phyloP scores from a whole-genome alignment of 1,140 invertebrate genomes.

The Heliconius melpomene region DNA sequence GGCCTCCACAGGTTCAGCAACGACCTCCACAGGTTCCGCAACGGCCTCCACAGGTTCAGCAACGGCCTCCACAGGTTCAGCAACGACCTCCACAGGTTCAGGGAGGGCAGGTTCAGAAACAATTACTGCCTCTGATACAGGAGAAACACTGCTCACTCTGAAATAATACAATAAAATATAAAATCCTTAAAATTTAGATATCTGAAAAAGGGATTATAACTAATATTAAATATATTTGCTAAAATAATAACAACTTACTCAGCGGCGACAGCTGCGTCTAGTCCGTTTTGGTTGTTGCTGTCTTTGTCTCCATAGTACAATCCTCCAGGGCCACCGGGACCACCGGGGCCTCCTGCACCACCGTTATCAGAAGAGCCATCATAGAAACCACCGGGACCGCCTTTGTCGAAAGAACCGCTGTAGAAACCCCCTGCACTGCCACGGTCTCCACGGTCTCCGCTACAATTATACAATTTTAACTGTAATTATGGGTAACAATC shows the following conservation, averaged over 20 bases:
- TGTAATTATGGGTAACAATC: background rate
- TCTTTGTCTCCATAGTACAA: slow-evolving; percentile 40
- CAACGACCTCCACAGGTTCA: background rate
- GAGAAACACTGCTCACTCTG: slow-evolving; percentile 21
- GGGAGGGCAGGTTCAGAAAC: background rate
- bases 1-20: no score
- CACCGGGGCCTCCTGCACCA: slow-evolving; percentile 43
- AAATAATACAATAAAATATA: background rate
- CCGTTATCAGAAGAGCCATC: slow-evolving; percentile 45
- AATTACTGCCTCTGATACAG: slow-evolving; percentile 15
- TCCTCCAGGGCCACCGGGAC: slow-evolving; percentile 34
- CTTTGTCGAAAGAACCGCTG: slow-evolving; percentile 45
- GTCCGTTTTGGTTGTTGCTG: slow-evolving; percentile 20
- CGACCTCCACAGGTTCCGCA: no score
- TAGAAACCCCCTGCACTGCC: slow-evolving; percentile 65
- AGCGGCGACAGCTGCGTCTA: background rate
- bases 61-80: no score
- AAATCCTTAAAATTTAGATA: background rate
- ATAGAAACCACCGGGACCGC: slow-evolving; percentile 62
- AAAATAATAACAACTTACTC: slow-evolving; percentile 8
- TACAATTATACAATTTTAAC: slow-evolving; percentile 23
- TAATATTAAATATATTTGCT: background rate
- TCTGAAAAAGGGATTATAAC: background rate
- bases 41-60: no score
- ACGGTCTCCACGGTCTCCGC: slow-evolving; percentile 72